Evolutionary conservation across 1,140 invertebrate genomes (phyloP), one percentile per base, ranked within the genome.

Genomic region (Apis cerana): DNA sequence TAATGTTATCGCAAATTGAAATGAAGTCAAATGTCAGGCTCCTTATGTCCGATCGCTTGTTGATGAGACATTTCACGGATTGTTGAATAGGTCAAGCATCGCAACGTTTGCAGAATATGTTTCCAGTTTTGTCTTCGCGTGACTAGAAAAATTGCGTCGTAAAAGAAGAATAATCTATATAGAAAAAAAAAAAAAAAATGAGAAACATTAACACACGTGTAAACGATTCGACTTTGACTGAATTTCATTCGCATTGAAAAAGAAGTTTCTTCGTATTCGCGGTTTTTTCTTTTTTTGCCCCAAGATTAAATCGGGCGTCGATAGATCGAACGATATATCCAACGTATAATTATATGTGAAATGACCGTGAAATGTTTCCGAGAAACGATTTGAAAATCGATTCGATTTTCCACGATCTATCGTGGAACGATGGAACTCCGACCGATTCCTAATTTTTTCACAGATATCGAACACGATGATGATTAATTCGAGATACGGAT

Each of bases 1-100:
- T 52, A 64, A 64, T 64, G 64, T 75, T 64, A 64, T 75, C 58
- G 52, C 59, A 15, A 64, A 62, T 75, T 75, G 23, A 43, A 75
- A 75, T 33, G 21, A 48, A 15, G 8, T 19, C 21, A 5, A 59
- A 48, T 19, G 33, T 21, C 59, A 43, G 11, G 17, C 43, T 62
- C 15, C 5, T 11, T 27, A 9, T 48, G 21, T 74, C 23, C 62
- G 62, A 67, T 54, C 56, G 13, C 7, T 15, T 3, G 48, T 27
- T 12, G 21, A 58, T 12, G 23, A 23, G n/a, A 50, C 65, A 23
- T 48, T 50, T 59, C 27, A 8, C 4, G n/a, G 27, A 48, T 13
- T 50, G 65, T 78, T 70, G 23, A 54, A 9, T 27, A 78, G 65
- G 76, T 78, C 76, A n/a, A 33, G 33, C 33, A 58, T 27, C 50